These are phyloP conservation scores for Parazoanthus darwini DNA, from an alignment of 92 coral and sea anemone genomes.

Conservation along the genomic window DNA sequence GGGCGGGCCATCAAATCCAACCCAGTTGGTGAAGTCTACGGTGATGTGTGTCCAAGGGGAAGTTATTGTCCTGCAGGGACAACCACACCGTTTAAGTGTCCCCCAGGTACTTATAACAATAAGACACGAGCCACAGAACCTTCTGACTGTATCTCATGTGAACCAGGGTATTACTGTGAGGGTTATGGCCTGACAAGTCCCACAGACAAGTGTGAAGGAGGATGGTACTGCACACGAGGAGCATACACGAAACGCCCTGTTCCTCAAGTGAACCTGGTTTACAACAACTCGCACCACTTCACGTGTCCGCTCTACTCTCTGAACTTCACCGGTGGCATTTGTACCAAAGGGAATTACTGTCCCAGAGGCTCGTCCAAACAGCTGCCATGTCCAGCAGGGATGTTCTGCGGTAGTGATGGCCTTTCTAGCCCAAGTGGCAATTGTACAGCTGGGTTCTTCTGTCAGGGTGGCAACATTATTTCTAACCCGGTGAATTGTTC, in stretches of 20 bases:
- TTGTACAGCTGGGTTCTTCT: constrained; percentile 92
- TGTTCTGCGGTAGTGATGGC: constrained; percentile 76
- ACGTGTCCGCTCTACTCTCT: constrained; percentile 95
- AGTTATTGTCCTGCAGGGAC: constrained; percentile 82
- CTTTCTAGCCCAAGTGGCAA: constrained; percentile 78
- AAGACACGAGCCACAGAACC: constrained; percentile 73
- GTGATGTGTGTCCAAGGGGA: constrained; percentile 86
- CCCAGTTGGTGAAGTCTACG: constrained; percentile 77
- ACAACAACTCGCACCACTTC: constrained; percentile 84
- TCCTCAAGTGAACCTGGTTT: constrained; percentile 51
- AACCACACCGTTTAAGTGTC: constrained; percentile 96
- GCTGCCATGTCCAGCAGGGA: constrained; percentile 78
- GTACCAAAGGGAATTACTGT: constrained; percentile 85
- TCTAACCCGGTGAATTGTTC: constrained; percentile 77
- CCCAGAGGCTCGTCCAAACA: constrained; percentile 85
- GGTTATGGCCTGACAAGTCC: constrained; percentile 86
- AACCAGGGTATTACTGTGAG: constrained; percentile 90
- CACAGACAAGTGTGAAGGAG: constrained; percentile 87
- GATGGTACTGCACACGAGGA: constrained; percentile 90
- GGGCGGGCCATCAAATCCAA: constrained; percentile 83
- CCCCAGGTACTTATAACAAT: constrained; percentile 96
- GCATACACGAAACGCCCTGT: constrained; percentile 84
- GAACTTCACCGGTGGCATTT: constrained; percentile 92
- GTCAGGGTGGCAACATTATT: constrained; percentile 71
- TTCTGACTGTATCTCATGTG: constrained; percentile 86